Evolutionary conservation across 1,140 invertebrate species (phyloP), one percentile per base, ranked within the genome.

Genomic region (Latrodectus geometricus): DNA sequence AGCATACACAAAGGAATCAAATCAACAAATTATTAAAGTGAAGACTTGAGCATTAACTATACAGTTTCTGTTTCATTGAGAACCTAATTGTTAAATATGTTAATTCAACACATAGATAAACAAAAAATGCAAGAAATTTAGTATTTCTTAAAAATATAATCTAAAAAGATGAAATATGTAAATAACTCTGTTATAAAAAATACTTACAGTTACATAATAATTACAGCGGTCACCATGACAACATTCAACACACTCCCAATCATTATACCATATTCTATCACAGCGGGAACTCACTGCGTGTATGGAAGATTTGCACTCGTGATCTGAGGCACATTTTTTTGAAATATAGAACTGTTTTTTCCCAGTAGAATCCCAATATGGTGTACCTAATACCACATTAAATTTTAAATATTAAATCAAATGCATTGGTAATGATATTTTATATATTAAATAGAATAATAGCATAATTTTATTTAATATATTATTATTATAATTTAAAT

Each of bases 191-290:
- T 14, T 8, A 70, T 8, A 74, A 79, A n/a, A 61, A 52, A 80
- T 84, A 94, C 96, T 96, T 93, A 99, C 97, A 90, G 98, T 97
- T 48, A 98, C 94, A 91, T 95, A 99, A 91, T 97, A 99, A 91
- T 99, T 99, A 91, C 98, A 99, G 85, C 96, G 93, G 91, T 99
- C 98, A 69, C 98, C 98, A 90, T 95, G 95, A 91, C 98, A 99
- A 91, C 98, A 99, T 91, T 99, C 97, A 0, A 96, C 95, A 92
- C 98, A 99, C 87, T 95, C 94, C 98, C 98, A 99, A 92, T 99
- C 98, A 90, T 97, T 94, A 90, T 98, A 99, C 97, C 97, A 99
- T 90, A 99, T 97, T 90, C 98, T 94, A 21, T 97, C 97, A 90
- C 98, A 99, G 87, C 94, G 93, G 15, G 92, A 92, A 93, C 96